Conservation (phyloP, 2,797 vertebrate species). For the Thamnophis elegans region DNA sequence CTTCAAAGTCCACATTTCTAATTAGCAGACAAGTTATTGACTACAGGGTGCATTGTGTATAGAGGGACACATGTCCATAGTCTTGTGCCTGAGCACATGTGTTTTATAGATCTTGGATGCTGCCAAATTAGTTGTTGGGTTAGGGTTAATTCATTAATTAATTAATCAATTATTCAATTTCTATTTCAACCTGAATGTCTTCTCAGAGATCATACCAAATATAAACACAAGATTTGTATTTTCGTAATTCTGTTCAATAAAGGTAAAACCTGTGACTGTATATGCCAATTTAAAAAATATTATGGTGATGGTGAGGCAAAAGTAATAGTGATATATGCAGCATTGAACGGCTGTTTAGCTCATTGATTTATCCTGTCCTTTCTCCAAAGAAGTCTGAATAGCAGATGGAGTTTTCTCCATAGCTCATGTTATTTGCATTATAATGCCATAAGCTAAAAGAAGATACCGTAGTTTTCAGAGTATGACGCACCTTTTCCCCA, state of each 20-base stretch:
- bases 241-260: background rate
- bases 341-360: background rate
- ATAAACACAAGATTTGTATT: background rate
- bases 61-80: background rate
- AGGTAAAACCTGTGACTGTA: background rate
- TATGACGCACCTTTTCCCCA: too few relatives aligned
- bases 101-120: background rate
- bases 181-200: background rate
- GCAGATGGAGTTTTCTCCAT: background rate
- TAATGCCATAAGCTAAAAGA: background rate
- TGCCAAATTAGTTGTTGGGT: background rate
- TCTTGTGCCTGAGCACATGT: background rate
- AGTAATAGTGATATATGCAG: background rate
- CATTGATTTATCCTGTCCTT: background rate
- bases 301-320: background rate
- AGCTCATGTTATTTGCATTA: background rate
- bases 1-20: background rate
- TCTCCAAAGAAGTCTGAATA: background rate
- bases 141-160: background rate
- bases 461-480: too few relatives aligned
- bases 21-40: background rate
- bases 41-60: background rate
- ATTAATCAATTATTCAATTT: background rate
- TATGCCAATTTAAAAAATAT: background rate
- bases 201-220: background rate